Conservation (phyloP, 1,140 invertebrate genomes). For the Drosophila kanapiae region DNA sequence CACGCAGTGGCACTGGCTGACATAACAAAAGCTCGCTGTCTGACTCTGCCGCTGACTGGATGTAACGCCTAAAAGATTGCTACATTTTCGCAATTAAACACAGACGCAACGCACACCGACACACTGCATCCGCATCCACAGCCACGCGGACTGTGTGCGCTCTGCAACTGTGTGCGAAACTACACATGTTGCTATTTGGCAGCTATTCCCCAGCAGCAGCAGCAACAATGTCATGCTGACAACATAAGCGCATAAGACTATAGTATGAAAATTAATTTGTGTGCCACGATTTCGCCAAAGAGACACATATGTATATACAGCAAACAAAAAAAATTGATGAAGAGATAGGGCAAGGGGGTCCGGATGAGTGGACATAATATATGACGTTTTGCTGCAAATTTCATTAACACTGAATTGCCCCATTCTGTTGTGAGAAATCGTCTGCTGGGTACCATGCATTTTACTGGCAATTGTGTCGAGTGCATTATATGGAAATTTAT, state of each 20-base stretch:
- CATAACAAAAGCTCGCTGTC: conserved; percentile 69
- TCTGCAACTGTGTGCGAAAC: conserved; percentile 23
- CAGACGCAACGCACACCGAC: conserved; percentile 38
- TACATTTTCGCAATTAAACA: conserved; percentile 81
- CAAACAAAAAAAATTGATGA: not conserved
- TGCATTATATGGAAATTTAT: conserved; percentile 62
- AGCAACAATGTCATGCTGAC: conserved; percentile 72
- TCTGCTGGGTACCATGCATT: conserved; percentile 31
- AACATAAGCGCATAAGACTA: conserved; percentile 72
- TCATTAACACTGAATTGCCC: conserved; percentile 55
- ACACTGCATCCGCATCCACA: conserved; percentile 23
- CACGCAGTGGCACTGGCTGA: conserved; percentile 47
- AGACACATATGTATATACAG: conserved; percentile 3
- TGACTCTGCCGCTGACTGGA: conserved; percentile 49
- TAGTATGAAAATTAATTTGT: conserved; percentile 77
- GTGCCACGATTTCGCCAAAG: conserved; percentile 55
- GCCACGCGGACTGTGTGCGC: conserved; percentile 16
- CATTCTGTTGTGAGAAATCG: conserved; percentile 54
- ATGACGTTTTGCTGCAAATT: conserved; percentile 55
- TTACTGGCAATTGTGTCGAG: conserved; percentile 55
- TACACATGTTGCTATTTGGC: conserved; percentile 74
- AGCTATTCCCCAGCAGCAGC: conserved; percentile 43
- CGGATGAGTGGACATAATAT: conserved; percentile 41
- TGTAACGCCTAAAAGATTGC: conserved; percentile 79
- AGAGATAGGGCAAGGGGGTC: conserved; percentile 1